Base-by-base conservation (phyloP, 2,797 vertebrate genomes). In the Artibeus jamaicensis region DNA sequence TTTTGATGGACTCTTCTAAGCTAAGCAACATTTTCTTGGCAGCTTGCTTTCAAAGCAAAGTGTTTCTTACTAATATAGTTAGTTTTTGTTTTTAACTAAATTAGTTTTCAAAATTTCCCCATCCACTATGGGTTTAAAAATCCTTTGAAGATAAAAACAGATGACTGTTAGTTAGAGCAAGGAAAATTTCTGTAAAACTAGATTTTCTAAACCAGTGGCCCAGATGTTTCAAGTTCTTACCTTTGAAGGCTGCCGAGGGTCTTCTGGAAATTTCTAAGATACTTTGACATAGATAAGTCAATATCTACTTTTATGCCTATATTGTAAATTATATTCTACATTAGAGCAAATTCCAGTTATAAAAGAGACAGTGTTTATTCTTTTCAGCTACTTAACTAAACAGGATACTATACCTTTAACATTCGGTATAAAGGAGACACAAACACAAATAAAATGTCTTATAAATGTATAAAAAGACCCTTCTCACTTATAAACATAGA, bases 61-160 rank as follows among this genome's bases (percentile, higher is more conserved):
- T 24, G 37, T 77, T 84, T 96, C 87, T 96, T 93, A 92, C 81
- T 88, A 78, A 44, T n/a, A 83, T 32, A 84, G 73, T 89, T 39
- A 48, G 12, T 79, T 44, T 93, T 81, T 92, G 93, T 96, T 96
- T 96, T 93, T 92, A 91, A 46, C 76, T 74, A 93, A 73, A 70
- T 42, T 95, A 5, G 44, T 92, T 95, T 96, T 96, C 95, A 97
- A 96, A 98, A 89, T 96, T 97, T 97, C 96, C 96, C 96, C 91
- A 94, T 84, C 50, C 62, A 94, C 73, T 68, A 1, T 53, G 14
- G 21, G 70, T 79, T 96, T 89, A 94, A 24, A 94, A 93, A 74
- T 92, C 50, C 79, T 96, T 96, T 97, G 94, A 97, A 96, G 90
- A 94, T 96, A 86, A 97, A 44, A 94, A 85, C 34, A 93, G 26